phyloP scores from a whole-genome alignment of 2,797 vertebrate species.

The Tolypeutes matacus region DNA sequence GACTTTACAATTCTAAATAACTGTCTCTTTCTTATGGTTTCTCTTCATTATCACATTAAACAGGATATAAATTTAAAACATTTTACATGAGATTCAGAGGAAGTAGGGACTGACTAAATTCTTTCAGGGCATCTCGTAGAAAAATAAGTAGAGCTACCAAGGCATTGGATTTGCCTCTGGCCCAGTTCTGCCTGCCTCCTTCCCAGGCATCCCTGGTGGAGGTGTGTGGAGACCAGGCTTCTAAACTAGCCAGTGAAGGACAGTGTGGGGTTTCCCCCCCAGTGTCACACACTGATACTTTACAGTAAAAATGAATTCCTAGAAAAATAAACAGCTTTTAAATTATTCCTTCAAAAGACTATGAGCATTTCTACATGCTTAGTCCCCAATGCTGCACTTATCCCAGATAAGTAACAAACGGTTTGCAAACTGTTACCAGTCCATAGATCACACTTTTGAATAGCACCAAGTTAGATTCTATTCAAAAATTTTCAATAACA shows the following conservation, averaged over 20 bases:
- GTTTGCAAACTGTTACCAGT: background rate
- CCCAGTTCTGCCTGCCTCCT: background rate
- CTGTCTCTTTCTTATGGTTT: background rate
- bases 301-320: background rate
- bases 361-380: background rate
- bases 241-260: background rate
- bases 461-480: background rate
- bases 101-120: background rate
- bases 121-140: background rate
- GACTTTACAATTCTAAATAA: background rate
- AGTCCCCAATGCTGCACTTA: background rate
- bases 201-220: background rate
- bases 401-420: background rate
- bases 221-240: background rate
- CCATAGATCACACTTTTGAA: background rate
- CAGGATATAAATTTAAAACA: background rate
- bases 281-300: background rate
- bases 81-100: background rate
- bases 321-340: background rate
- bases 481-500: constrained; percentile 5
- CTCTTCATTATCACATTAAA: background rate
- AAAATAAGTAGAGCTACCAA: background rate
- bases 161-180: background rate
- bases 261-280: no score
- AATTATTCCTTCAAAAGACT: background rate